phyloP scores from a whole-genome alignment of 2,888 invertebrate genomes.

The Morpho helenor region DNA sequence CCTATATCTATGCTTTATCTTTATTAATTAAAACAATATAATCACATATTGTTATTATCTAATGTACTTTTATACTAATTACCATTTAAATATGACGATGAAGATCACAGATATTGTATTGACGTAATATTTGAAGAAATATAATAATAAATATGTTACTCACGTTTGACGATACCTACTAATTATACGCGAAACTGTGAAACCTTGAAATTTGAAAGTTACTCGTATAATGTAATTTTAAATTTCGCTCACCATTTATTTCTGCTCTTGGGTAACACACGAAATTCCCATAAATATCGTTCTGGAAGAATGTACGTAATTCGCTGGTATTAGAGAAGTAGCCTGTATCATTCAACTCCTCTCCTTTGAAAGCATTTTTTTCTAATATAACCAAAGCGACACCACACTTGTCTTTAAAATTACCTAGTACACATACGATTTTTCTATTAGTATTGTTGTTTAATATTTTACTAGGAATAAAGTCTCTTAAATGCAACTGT shows the following conservation, averaged over 20 bases:
- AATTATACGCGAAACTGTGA: conserved; percentile 14
- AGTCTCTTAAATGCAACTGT: conserved; percentile 79
- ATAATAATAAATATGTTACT: conserved; percentile 11
- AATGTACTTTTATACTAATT: conserved; percentile 1
- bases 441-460: conserved; percentile 86
- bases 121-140: not conserved
- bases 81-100: not conserved
- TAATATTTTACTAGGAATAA: conserved; percentile 83
- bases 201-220: conserved; percentile 43
- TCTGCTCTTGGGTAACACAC: conserved; percentile 82
- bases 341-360: conserved; percentile 73
- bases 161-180: conserved; percentile 17
- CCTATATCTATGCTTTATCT: not conserved
- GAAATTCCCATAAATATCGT: conserved; percentile 92
- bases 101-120: not conserved
- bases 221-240: not conserved
- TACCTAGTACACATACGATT: conserved; percentile 84
- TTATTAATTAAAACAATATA: not conserved
- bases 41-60: conserved; percentile 5
- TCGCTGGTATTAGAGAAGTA: conserved; percentile 81
- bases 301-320: conserved; percentile 83
- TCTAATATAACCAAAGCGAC: conserved; percentile 88
- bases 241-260: conserved; percentile 80
- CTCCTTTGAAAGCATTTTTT: conserved; percentile 88
- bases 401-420: conserved; percentile 80